A percentile compares a stretch with the other conserved stretches of the same genome.
These are phyloP conservation scores for Cervus canadensis DNA, from an alignment of 2,113 vertebrate species.

Conservation along the genomic window DNA sequence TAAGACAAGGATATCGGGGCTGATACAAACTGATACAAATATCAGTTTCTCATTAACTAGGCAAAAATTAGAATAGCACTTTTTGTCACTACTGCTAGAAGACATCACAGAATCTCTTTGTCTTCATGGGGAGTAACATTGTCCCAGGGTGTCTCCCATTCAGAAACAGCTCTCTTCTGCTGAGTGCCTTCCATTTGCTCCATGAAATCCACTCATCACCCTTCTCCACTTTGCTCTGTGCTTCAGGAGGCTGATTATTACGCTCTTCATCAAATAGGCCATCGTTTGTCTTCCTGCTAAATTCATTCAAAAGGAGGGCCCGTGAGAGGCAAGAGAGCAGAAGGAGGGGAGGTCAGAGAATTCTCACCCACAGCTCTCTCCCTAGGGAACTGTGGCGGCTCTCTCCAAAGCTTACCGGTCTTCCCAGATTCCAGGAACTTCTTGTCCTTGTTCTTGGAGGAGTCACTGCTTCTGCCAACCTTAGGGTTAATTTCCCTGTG, in stretches of 20 bases:
- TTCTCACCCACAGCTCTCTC: neutral
- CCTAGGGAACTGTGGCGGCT: neutral
- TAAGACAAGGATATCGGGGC: neutral
- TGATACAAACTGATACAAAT: conserved; percentile 31
- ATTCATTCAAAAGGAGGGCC: neutral
- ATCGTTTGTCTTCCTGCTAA: neutral
- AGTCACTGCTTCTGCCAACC: neutral
- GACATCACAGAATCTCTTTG: neutral
- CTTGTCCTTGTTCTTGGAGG: neutral
- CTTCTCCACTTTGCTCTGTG: neutral
- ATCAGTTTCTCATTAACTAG: conserved; percentile 47
- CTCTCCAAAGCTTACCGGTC: neutral
- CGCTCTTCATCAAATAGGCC: neutral
- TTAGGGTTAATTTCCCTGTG: neutral
- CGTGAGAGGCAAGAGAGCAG: neutral
- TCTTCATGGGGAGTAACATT: neutral
- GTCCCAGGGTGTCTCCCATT: neutral
- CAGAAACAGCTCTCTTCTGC: neutral
- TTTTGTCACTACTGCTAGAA: neutral
- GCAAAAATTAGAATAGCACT: neutral
- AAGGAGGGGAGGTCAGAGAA: neutral
- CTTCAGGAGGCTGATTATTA: neutral
- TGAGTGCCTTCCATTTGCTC: neutral
- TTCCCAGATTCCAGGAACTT: neutral
- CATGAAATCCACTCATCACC: neutral